Conservation (phyloP, 92 coral and sea anemone genomes). For the Meandrina meandrites region DNA sequence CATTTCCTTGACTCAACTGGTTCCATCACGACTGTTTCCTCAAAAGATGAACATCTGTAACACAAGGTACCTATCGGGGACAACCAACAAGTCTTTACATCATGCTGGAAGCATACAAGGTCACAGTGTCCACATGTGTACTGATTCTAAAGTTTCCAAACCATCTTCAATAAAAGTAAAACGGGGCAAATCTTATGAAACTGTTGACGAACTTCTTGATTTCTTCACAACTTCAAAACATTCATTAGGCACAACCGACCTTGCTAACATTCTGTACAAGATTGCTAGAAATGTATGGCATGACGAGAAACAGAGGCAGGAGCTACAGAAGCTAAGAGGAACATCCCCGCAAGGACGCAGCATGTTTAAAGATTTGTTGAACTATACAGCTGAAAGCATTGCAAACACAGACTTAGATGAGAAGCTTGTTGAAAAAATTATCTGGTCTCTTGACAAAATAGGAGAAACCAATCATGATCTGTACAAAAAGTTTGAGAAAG, state of each 20-base stretch:
- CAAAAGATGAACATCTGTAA: not conserved
- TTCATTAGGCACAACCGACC: not conserved
- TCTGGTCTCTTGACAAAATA: constrained; percentile 36
- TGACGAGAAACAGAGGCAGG: constrained; percentile 1
- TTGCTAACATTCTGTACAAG: not conserved
- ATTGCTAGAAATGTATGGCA: constrained; percentile 21
- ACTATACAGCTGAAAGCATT: constrained; percentile 12
- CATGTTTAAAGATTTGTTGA: constrained; percentile 12
- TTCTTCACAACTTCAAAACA: constrained; percentile 10
- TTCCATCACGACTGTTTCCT: not conserved
- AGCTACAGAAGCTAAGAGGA: constrained; percentile 27
- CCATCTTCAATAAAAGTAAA: not conserved
- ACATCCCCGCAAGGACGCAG: constrained; percentile 5
- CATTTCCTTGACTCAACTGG: not conserved
- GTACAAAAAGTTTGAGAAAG: not conserved
- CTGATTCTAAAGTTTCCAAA: not conserved
- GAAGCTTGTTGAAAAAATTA: not conserved
- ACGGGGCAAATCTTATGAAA: not conserved
- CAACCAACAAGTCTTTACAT: not conserved
- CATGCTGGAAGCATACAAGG: not conserved
- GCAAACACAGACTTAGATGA: not conserved
- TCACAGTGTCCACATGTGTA: not conserved
- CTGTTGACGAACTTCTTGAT: constrained; percentile 30
- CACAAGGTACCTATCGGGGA: not conserved
- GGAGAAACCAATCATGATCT: constrained; percentile 30